These are phyloP conservation scores for Halesus radiatus DNA, from an alignment of 1,140 invertebrate species.

Conservation along the genomic window DNA sequence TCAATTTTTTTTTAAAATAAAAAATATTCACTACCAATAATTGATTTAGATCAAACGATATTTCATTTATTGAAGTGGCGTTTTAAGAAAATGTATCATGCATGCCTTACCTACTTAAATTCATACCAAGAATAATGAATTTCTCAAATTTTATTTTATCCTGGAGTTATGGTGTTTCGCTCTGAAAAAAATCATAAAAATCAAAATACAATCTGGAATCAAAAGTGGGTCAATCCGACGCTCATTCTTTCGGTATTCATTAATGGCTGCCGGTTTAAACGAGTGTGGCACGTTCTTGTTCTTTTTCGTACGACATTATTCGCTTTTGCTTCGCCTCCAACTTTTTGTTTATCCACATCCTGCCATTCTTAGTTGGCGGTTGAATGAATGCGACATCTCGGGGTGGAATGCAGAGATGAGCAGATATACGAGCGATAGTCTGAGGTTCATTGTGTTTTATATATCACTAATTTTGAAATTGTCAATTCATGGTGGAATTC, in stretches of 20 bases:
- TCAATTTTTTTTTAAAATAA: too few relatives aligned
- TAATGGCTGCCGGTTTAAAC: conserved; percentile 13
- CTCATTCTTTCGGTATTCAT: conserved; percentile 39
- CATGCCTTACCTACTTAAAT: too few relatives aligned
- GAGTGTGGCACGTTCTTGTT: background rate
- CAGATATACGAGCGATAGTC: background rate
- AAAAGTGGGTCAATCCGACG: conserved; percentile 32
- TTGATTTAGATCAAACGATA: too few relatives aligned
- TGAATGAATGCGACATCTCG: conserved; percentile 17
- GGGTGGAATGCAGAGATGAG: background rate
- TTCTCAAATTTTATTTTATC: background rate
- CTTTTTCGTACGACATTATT: conserved; percentile 28
- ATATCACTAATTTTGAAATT: too few relatives aligned
- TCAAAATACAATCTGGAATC: conserved; percentile 7
- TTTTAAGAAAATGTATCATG: too few relatives aligned
- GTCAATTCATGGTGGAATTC: too few relatives aligned
- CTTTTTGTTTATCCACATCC: conserved; percentile 33
- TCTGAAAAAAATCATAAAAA: conserved; percentile 1
- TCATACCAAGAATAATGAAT: too few relatives aligned
- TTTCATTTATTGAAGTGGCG: too few relatives aligned
- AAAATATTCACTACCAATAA: too few relatives aligned
- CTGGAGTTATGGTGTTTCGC: background rate
- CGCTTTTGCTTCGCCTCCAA: conserved; percentile 4
- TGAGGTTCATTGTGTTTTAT: background rate
- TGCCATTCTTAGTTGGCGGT: conserved; percentile 32